These are phyloP conservation scores for Carposina sasakii DNA, from an alignment of 1,140 invertebrate species.

Conservation along the genomic window DNA sequence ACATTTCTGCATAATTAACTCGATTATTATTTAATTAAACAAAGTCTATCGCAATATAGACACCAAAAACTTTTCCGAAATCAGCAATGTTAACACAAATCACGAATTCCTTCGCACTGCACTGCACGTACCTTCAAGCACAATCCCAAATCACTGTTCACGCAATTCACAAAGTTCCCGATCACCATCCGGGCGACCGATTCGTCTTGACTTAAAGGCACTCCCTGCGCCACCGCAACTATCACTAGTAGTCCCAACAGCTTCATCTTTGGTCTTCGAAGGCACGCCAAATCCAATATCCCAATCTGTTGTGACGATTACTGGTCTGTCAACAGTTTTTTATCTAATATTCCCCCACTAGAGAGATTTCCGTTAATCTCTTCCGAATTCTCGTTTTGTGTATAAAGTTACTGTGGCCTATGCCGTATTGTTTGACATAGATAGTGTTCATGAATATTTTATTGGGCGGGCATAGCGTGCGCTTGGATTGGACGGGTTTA, in stretches of 20 bases:
- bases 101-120: no score
- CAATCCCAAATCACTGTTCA: constrained; percentile 54
- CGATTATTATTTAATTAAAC: no score
- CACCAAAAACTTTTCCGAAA: no score
- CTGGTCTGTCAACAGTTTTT: constrained; percentile 58
- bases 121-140: constrained; percentile 56
- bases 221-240: constrained; percentile 30
- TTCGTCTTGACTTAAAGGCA: constrained; percentile 45
- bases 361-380: constrained; percentile 29
- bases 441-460: no score
- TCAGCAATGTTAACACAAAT: no score
- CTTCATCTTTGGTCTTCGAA: constrained; percentile 44
- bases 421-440: no score
- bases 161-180: constrained; percentile 52
- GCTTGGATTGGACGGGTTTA: no score
- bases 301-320: constrained; percentile 51
- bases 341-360: constrained; percentile 62
- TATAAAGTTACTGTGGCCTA: no score
- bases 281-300: constrained; percentile 39
- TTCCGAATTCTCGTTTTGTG: no score
- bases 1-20: no score
- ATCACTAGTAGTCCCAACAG: constrained; percentile 40
- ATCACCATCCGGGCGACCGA: constrained; percentile 39
- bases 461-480: no score
- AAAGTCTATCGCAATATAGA: no score